phyloP scores from a whole-genome alignment of 2,797 vertebrate genomes.

The Vespertilio murinus region DNA sequence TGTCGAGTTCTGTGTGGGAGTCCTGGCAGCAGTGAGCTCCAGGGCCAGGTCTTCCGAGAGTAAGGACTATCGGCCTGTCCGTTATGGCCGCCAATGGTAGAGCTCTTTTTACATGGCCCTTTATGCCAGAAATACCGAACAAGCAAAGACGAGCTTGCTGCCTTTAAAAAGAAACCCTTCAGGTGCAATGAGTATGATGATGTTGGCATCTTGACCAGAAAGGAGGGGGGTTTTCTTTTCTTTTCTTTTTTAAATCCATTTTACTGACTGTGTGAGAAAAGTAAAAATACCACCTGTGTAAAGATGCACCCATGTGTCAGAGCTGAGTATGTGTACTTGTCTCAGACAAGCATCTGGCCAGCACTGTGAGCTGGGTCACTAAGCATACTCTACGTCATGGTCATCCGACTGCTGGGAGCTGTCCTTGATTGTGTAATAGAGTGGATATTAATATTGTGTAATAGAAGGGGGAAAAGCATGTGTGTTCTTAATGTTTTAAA shows the following conservation, averaged over 20 bases:
- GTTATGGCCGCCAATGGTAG: background rate
- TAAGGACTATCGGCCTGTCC: background rate
- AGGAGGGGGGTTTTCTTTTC: background rate
- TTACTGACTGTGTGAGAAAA: background rate
- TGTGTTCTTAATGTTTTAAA: background rate
- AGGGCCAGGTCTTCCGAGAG: background rate
- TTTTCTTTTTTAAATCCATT: background rate
- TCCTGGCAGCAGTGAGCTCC: background rate
- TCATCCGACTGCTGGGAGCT: background rate
- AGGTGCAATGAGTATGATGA: background rate
- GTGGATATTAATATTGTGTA: too few species aligned
- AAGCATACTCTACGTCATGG: fast-evolving
- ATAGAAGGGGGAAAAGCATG: background rate
- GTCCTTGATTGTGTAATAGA: background rate
- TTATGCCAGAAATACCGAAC: background rate
- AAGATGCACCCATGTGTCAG: background rate
- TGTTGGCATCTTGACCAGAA: background rate
- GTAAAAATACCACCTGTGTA: background rate
- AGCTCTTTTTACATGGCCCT: background rate
- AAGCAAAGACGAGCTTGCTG: background rate
- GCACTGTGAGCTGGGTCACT: background rate
- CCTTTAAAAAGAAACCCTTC: background rate
- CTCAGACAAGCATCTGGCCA: background rate
- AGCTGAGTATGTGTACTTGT: background rate
- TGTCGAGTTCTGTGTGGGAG: fast-evolving